A percentile compares a stretch with the other conserved stretches of the same genome.
These are phyloP conservation scores for Uria aalge DNA, from an alignment of 2,113 vertebrate genomes.

Conservation along the genomic window DNA sequence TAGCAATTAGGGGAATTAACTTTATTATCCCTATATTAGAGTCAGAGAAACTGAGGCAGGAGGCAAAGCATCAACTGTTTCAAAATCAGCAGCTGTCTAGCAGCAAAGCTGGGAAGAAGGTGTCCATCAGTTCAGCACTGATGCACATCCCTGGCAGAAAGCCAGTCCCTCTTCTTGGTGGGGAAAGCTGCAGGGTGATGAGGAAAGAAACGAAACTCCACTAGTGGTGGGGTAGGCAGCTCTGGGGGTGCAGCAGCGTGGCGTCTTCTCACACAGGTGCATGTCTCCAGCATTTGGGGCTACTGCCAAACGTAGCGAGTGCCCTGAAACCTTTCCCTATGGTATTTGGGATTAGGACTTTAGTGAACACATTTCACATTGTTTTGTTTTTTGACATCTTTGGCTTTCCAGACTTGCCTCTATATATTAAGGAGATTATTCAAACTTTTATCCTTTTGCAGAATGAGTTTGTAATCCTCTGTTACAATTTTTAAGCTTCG, in stretches of 20 bases:
- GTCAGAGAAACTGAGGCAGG: conserved; percentile 15
- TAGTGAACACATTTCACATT: not conserved
- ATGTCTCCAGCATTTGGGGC: not conserved
- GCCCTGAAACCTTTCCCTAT: not conserved
- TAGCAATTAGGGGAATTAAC: not conserved
- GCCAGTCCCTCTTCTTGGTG: not conserved
- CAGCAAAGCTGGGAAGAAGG: not conserved
- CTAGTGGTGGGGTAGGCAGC: fast-evolving
- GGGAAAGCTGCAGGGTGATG: not conserved
- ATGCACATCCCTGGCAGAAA: not conserved
- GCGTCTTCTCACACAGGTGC: not conserved
- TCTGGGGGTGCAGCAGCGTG: not conserved
- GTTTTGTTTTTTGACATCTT: not conserved
- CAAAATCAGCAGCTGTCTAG: not conserved
- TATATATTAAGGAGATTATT: not conserved
- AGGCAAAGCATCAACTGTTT: not conserved
- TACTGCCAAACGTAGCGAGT: not conserved
- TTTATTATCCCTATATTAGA: not conserved
- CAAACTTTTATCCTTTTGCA: not conserved
- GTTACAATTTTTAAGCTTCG: not conserved
- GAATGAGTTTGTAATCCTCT: not conserved
- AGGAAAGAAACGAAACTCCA: not conserved
- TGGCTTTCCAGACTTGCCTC: not conserved
- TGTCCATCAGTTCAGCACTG: not conserved
- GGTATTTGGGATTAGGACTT: not conserved